These are phyloP conservation scores for Typhlichthys eigenmanni DNA, from an alignment of 2,797 vertebrate genomes.

Conservation along the genomic window DNA sequence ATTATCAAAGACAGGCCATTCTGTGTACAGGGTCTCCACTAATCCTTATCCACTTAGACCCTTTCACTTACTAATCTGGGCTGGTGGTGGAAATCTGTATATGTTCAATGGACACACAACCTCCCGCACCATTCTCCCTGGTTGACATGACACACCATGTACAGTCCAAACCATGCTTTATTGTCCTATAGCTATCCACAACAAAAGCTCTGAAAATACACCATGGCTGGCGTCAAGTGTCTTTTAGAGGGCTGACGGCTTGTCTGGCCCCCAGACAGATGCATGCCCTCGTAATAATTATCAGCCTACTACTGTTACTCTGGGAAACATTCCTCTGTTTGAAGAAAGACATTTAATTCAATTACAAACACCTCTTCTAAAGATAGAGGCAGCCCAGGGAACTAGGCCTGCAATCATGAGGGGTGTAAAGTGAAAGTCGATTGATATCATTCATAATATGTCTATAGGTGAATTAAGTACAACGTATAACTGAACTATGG, in stretches of 20 bases:
- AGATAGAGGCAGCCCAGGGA: constrained; percentile 41
- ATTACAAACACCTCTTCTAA: constrained; percentile 70
- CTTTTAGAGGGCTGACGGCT: constrained; percentile 61
- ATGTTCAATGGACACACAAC: background rate
- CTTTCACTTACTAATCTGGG: background rate
- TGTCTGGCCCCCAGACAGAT: constrained; percentile 65
- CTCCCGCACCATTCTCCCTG: constrained; percentile 16
- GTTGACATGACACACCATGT: constrained; percentile 12
- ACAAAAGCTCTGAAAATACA: constrained; percentile 76
- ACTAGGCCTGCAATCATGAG: constrained; percentile 26
- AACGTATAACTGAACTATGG: background rate
- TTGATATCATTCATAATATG: constrained; percentile 10
- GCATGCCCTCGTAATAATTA: constrained; percentile 75
- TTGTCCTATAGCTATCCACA: constrained; percentile 46
- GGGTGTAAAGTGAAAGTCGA: constrained; percentile 4
- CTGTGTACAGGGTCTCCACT: background rate
- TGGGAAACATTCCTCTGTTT: constrained; percentile 65
- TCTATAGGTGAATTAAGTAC: background rate
- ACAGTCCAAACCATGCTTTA: constrained; percentile 41
- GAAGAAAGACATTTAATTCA: constrained; percentile 70
- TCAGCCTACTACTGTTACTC: constrained; percentile 72
- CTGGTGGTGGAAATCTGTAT: no score
- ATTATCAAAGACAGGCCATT: background rate
- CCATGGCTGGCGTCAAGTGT: constrained; percentile 62
- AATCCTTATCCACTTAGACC: background rate